Evolutionary conservation across 92 coral and sea anemone genomes (phyloP), one percentile per base, ranked within the genome.

Genomic region (Epizoanthus scotinus): DNA sequence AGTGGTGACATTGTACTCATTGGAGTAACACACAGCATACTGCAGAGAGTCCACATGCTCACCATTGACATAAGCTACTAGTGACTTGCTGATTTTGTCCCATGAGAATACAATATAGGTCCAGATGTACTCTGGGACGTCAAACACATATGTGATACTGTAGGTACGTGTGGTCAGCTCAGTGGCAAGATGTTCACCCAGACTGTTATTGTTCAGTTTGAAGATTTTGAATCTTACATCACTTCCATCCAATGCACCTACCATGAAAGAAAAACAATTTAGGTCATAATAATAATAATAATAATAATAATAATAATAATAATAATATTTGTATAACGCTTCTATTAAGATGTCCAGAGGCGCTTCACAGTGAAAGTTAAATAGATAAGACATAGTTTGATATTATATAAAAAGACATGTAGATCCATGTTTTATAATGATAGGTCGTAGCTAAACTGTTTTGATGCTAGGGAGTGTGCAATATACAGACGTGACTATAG

Each of bases 51-150:
- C 58, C 59, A 70, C 61, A 3, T 17, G 77, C 38, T 70, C 29
- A 9, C 77, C 77, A 25, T 70, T 70, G 61, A 34, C n/a, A 49
- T 70, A 44, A 22, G 26, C 59, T 21, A 70, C 21, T n/a, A 24
- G 61, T 14, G 20, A 13, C 38, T 50, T 70, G 10, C 10, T 27
- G 26, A 20, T 34, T 44, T 70, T 70, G 77, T 70, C 36, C 77
- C 77, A 70, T 25, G 77, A 44, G 26, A 70, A 49, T 10, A 70
- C 59, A 18, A 70, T 21, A 26, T 44, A 49, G 5, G 77, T 70
- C 77, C 77, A 70, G 55, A 70, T 70, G 21, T 24, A 70, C n/a
- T 50, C 21, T 4, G 77, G 21, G 36, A 44, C 77, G 26, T 70
- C 59, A 49, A 70, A 70, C 5, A 34, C 50, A 22, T 40, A 44